Evolutionary conservation across 2,113 vertebrate species (phyloP).

Genomic region (Balaeniceps rex): DNA sequence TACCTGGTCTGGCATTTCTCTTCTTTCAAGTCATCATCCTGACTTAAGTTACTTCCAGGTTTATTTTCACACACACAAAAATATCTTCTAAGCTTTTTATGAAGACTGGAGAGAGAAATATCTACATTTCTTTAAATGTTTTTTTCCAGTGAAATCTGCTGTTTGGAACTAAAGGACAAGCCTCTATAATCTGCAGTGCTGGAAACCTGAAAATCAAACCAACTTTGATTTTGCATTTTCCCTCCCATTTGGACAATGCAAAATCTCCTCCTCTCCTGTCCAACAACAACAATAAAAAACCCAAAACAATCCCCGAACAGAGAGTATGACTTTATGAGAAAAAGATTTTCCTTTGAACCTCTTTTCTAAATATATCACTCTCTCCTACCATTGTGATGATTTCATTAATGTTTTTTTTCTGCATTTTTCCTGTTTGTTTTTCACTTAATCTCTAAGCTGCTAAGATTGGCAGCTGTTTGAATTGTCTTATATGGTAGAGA

Average conservation of each 20-base stretch:
- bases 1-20: neutral
- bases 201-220: neutral
- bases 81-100: too few relatives aligned
- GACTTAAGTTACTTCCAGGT: neutral
- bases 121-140: neutral
- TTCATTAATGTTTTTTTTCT: neutral
- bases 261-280: neutral
- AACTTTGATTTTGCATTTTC: neutral
- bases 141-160: neutral
- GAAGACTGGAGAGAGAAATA: too few relatives aligned
- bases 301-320: neutral
- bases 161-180: neutral
- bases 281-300: neutral
- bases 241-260: neutral
- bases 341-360: neutral
- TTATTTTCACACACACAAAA: neutral
- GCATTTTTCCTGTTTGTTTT: neutral
- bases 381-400: neutral
- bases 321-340: neutral
- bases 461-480: neutral
- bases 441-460: neutral
- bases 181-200: neutral
- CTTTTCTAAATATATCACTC: neutral
- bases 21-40: too few relatives aligned
- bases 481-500: neutral